Evolutionary conservation across 2,113 vertebrate genomes (phyloP).

Genomic region (Petaurus breviceps): DNA sequence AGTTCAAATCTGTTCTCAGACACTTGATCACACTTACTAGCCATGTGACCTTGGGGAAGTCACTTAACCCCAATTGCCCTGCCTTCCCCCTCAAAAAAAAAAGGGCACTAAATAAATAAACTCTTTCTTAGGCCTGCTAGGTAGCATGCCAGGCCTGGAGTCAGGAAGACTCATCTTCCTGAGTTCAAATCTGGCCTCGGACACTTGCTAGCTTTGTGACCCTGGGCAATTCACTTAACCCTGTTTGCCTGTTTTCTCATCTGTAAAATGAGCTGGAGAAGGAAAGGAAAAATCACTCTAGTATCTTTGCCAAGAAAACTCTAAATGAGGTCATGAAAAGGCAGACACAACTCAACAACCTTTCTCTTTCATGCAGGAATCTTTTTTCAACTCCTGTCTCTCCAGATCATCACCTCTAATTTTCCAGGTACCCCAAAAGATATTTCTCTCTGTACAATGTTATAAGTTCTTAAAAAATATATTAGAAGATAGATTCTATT

Average conservation of each 20-base stretch:
- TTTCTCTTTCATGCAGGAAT: not conserved
- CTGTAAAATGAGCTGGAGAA: not conserved
- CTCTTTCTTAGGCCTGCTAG: not conserved
- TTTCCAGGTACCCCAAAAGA: not conserved
- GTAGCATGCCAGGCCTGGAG: not conserved
- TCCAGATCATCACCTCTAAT: conserved; percentile 12
- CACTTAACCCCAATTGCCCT: too few relatives aligned
- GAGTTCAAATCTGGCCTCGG: not conserved
- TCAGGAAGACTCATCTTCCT: too few relatives aligned
- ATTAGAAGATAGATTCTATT: not conserved
- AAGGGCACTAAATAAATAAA: too few relatives aligned
- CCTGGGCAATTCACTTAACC: not conserved
- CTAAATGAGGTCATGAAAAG: not conserved
- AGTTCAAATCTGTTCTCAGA: too few relatives aligned
- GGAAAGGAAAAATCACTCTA: not conserved
- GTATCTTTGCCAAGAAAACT: not conserved
- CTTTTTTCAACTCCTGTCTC: conserved; percentile 6
- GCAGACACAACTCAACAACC: not conserved
- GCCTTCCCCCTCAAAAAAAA: too few relatives aligned
- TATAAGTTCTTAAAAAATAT: not conserved
- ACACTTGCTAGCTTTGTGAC: not conserved
- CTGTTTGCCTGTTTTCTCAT: not conserved
- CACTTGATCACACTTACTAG: too few relatives aligned
- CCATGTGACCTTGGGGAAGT: too few relatives aligned
- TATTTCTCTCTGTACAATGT: not conserved